Evolutionary conservation across 2,113 vertebrate genomes (phyloP), one percentile per base, ranked within the genome.

Genomic region (Girardinichthys multiradiatus): DNA sequence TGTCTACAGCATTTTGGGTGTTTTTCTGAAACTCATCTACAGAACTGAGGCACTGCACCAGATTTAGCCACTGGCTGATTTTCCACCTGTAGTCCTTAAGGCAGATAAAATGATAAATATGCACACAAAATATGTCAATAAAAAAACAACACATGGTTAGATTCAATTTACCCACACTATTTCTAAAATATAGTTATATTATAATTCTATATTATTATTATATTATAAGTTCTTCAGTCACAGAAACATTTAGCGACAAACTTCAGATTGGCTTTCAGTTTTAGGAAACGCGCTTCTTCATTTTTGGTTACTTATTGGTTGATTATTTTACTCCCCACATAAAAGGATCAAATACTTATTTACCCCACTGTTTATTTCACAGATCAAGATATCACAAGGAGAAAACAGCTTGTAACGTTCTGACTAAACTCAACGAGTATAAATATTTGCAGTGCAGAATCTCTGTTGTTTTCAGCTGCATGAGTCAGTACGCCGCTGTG

Each of bases 401-500:
- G 48, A 21, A 71, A 30, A 67, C 64, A 67, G 64, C 7, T 30
- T 33, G 65, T 21, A 57, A 58, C 54, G 26, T 54, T 54, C 48
- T 54, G 48, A 54, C 48, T 54, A 17, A 26, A 57, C 33, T 8
- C 51, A 35, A 62, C 21, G 51, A 26, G 33, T n/a, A 1, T 17
- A 31, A 66, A 13, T 60, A 54, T 51, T 60, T 65, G 15, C 3
- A 13, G 33, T 37, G 64, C 28, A 24, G 64, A 57, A 29, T 33
- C 11, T 28, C 21, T 24, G 48, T 61, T 58, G 51, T 58, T 19
- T 69, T 60, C 9, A 31, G 31, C 33, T 42, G 27, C 58, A 24
- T 17, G 63, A 83, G 48, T 75, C 59, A 26, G 57, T 24, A 15
- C 30, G 64, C 80, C 61, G 57, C 31, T 30, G 64, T 51, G 57